Conservation (phyloP, 2,797 vertebrate species). For the Staurois parvus region DNA sequence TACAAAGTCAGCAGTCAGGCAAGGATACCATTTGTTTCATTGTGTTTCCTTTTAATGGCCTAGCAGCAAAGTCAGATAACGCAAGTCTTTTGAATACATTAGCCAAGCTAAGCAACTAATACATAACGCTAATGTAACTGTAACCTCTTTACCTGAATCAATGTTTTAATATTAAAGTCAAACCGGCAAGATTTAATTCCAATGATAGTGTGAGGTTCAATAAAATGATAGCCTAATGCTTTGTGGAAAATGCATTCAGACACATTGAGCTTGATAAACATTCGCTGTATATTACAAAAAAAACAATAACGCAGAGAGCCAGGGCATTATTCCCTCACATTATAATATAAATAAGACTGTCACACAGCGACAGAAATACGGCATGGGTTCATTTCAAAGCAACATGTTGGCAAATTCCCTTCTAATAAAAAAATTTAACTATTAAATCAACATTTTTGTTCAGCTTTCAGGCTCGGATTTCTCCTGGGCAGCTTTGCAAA, state of each 20-base stretch:
- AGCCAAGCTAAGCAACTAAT: constrained; percentile 55
- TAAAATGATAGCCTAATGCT: constrained; percentile 36
- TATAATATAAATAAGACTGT: constrained; percentile 29
- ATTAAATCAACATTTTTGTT: constrained; percentile 4
- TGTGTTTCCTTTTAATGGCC: constrained; percentile 52
- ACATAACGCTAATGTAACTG: constrained; percentile 50
- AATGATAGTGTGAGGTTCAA: constrained; percentile 37
- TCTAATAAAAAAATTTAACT: constrained; percentile 29
- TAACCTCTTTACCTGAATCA: constrained; percentile 51
- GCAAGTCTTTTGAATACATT: constrained; percentile 55
- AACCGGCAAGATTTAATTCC: constrained; percentile 39
- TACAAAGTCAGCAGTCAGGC: constrained; percentile 92
- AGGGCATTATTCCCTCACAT: constrained; percentile 18
- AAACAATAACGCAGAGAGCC: constrained; percentile 30
- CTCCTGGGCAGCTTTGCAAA: neutral
- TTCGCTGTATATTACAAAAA: constrained; percentile 23
- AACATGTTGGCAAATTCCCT: neutral
- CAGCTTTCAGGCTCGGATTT: neutral
- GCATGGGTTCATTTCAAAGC: neutral
- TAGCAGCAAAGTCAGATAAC: constrained; percentile 53
- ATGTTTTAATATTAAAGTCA: constrained; percentile 53
- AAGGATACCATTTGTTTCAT: constrained; percentile 65
- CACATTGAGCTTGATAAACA: constrained; percentile 41
- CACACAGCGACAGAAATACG: constrained; percentile 18
- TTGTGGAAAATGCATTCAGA: constrained; percentile 6